phyloP scores from a whole-genome alignment of 2,797 vertebrate species.

The Epinephelus coioides region DNA sequence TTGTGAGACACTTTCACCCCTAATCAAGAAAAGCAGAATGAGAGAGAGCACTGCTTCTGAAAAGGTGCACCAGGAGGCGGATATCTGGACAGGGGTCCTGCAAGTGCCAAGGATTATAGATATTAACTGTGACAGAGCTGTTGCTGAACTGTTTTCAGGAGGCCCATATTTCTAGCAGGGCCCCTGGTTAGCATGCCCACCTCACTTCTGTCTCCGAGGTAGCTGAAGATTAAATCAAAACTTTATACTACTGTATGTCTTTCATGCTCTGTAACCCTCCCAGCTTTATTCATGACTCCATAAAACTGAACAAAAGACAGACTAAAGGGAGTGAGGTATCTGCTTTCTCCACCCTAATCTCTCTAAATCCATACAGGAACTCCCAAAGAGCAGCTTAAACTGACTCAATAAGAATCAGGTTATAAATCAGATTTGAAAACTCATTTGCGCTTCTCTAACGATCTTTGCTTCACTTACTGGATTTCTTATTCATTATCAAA shows the following conservation, averaged over 20 bases:
- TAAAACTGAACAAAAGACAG: constrained; percentile 45
- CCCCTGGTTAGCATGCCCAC: neutral
- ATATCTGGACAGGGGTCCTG: neutral
- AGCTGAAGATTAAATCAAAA: constrained; percentile 36
- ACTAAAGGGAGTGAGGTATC: constrained; percentile 17
- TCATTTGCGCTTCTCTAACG: neutral
- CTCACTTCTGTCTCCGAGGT: neutral
- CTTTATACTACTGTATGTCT: constrained; percentile 16
- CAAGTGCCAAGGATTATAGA: neutral
- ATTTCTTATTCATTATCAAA: constrained; percentile 10
- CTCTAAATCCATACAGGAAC: constrained; percentile 48
- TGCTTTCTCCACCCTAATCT: constrained; percentile 40
- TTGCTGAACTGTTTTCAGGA: constrained; percentile 16
- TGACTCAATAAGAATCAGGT: constrained; percentile 18
- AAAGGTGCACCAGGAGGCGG: neutral
- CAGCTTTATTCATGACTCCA: constrained; percentile 30
- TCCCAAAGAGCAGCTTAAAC: constrained; percentile 25
- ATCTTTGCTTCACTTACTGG: constrained; percentile 27
- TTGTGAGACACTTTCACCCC: neutral
- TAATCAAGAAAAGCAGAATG: neutral
- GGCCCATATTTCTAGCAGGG: neutral
- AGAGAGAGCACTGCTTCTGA: neutral
- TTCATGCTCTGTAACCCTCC: constrained; percentile 21
- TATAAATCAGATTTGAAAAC: constrained; percentile 22
- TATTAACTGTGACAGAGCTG: neutral